phyloP scores from a whole-genome alignment of 2,888 invertebrate genomes.

The Nysson spinosus region DNA sequence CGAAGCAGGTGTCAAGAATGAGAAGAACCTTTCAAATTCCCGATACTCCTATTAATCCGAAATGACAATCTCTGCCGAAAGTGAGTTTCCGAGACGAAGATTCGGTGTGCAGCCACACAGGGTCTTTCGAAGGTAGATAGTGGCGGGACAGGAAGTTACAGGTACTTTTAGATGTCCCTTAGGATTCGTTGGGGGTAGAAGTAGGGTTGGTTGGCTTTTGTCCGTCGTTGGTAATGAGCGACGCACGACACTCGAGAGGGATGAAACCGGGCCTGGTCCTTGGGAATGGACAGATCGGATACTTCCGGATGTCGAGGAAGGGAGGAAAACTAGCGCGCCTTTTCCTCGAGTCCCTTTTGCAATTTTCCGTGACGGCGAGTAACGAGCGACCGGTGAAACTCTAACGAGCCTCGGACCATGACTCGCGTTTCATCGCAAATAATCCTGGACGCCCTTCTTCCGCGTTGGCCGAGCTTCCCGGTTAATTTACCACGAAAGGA shows the following conservation, averaged over 20 bases:
- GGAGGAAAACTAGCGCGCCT: constrained; percentile 43
- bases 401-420: constrained; percentile 56
- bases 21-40: too few species aligned
- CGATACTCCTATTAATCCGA: constrained; percentile 24
- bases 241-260: constrained; percentile 49
- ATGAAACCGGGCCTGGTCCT: constrained; percentile 33
- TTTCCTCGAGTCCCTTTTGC: constrained; percentile 40
- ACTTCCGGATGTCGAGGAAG: constrained; percentile 35
- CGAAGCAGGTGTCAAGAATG: too few species aligned
- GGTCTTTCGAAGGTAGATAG: constrained; percentile 1
- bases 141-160: constrained; percentile 19
- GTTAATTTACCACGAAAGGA: constrained; percentile 44
- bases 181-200: constrained; percentile 33
- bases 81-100: too few species aligned
- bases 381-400: constrained; percentile 60
- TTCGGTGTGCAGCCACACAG: background rate
- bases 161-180: constrained; percentile 45
- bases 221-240: constrained; percentile 58
- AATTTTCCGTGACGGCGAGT: constrained; percentile 41
- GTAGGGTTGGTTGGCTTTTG: constrained; percentile 54
- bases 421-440: constrained; percentile 54
- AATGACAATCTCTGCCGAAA: constrained; percentile 37
- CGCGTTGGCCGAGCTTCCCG: constrained; percentile 24
- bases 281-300: constrained; percentile 55
- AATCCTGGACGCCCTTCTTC: constrained; percentile 22